Evolutionary conservation across 1,140 invertebrate genomes (phyloP).

Genomic region (Zelostemma sp.): DNA sequence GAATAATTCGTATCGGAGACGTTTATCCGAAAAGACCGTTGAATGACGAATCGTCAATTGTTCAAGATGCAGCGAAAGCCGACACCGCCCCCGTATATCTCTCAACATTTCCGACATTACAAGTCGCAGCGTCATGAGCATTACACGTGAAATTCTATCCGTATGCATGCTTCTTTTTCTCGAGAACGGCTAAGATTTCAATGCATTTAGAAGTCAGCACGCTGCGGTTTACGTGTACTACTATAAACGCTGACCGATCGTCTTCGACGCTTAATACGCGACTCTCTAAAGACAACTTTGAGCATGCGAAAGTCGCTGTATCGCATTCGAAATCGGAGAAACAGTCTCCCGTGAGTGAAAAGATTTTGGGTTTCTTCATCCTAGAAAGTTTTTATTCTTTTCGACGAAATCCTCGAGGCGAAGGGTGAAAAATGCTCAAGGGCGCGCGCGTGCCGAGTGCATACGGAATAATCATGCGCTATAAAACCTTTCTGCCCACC

Average conservation of each 20-base stretch:
- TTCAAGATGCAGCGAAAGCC: background rate
- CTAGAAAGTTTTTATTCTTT: too few relatives aligned
- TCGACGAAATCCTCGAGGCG: too few relatives aligned
- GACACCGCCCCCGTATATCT: background rate
- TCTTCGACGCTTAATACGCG: conserved; percentile 5
- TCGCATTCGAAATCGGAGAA: conserved; percentile 11
- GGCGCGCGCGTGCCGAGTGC: too few relatives aligned
- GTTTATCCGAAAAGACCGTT: too few relatives aligned
- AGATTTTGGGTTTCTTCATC: too few relatives aligned
- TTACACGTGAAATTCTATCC: conserved; percentile 8
- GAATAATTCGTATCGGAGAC: too few relatives aligned
- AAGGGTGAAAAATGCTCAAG: too few relatives aligned
- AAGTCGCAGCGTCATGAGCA: background rate
- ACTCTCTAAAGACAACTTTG: background rate
- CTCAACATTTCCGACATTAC: background rate
- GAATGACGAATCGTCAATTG: too few relatives aligned
- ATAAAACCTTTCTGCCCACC: too few relatives aligned
- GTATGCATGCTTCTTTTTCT: background rate
- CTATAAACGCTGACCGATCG: conserved; percentile 11
- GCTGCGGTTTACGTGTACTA: background rate
- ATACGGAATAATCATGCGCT: too few relatives aligned
- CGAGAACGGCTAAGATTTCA: background rate
- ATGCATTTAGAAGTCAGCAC: conserved; percentile 5
- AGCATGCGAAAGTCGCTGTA: conserved; percentile 6
- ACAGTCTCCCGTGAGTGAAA: too few relatives aligned